Conservation (phyloP, 2,888 invertebrate species). For the Drosophila atroscutellata region DNA sequence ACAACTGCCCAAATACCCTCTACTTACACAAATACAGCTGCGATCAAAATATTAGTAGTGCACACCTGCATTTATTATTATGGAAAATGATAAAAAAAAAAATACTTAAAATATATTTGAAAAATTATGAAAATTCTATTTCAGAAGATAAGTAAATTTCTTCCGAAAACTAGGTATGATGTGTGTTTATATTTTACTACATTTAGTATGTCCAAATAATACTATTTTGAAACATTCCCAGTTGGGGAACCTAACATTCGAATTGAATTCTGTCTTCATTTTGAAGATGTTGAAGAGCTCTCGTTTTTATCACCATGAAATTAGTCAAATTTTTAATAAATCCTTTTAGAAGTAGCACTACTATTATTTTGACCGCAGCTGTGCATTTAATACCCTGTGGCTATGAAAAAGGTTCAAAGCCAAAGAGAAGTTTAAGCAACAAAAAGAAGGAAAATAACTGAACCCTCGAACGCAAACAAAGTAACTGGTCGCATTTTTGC, state of each 20-base stretch:
- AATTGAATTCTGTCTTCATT: background rate
- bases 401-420: constrained; percentile 11
- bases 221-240: background rate
- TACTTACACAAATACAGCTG: background rate
- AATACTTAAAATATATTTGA: background rate
- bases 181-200: background rate
- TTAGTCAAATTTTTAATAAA: background rate
- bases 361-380: background rate
- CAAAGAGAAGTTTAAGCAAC: constrained; percentile 4
- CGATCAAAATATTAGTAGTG: background rate
- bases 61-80: background rate
- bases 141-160: too few relatives aligned
- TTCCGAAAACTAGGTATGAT: background rate
- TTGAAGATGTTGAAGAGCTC: background rate
- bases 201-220: background rate
- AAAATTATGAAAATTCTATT: background rate
- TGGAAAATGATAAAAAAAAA: background rate
- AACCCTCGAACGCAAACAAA: constrained; percentile 50
- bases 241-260: background rate
- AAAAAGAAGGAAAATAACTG: constrained; percentile 3
- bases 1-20: constrained; percentile 17
- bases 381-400: background rate
- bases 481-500: constrained; percentile 58
- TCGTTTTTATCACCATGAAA: background rate
- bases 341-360: background rate